Percentiles rank a stretch among this genome's conserved stretches.
Conservation (phyloP, 2,797 vertebrate species). For the Sebastolobus altivelis region DNA sequence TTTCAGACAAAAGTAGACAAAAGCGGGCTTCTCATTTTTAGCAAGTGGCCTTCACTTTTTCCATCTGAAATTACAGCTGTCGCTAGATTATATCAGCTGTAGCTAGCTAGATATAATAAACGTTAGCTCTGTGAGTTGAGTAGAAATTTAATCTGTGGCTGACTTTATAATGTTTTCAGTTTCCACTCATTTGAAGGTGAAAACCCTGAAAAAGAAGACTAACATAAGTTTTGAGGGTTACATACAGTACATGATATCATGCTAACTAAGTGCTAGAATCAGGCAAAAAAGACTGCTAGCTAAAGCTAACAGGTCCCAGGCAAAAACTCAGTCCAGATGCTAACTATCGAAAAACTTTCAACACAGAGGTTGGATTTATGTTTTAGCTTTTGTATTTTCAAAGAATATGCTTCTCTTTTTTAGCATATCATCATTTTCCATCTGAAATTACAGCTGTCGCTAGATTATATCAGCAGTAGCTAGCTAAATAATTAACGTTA, state of each 20-base stretch:
- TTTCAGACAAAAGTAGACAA: neutral
- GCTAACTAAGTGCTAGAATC: neutral
- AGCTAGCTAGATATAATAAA: neutral
- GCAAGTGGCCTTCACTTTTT: neutral
- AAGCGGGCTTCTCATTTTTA: neutral
- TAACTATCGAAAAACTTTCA: neutral
- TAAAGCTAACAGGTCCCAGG: neutral
- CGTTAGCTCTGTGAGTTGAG: neutral
- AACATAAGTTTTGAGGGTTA: neutral
- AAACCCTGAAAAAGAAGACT: neutral
- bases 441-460: no score
- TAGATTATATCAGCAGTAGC: no score
- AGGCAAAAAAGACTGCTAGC: neutral
- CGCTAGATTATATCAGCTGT: neutral
- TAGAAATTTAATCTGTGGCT: neutral
- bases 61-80: neutral
- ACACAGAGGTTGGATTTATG: neutral
- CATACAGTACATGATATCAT: neutral
- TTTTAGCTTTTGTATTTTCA: neutral
- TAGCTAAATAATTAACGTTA: rapidly evolving
- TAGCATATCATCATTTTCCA: no score
- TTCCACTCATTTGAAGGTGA: neutral
- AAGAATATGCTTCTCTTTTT: neutral
- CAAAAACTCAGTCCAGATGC: neutral
- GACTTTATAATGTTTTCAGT: neutral